Percentiles rank a stretch among this genome's conserved stretches.
phyloP scores from a whole-genome alignment of 2,113 vertebrate genomes.

The Cervus canadensis region DNA sequence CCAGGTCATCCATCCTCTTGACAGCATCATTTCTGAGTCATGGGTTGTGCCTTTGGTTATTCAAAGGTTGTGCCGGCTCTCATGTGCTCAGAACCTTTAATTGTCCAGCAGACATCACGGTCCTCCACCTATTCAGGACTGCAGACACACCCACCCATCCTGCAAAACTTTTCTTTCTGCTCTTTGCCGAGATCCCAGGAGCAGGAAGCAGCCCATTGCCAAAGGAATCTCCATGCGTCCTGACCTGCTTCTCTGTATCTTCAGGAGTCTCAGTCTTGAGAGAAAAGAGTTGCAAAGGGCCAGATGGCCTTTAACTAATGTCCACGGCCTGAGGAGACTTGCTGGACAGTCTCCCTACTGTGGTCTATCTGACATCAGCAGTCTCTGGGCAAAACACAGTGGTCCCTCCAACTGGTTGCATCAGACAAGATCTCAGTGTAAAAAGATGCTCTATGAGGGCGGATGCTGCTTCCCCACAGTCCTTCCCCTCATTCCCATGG shows the following conservation, averaged over 20 bases:
- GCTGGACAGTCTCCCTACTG: neutral
- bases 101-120: rapidly evolving
- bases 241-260: neutral
- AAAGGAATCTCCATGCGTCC: neutral
- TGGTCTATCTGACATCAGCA: neutral
- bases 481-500: neutral
- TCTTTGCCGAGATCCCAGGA: neutral
- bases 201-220: neutral
- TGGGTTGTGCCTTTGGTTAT: rapidly evolving
- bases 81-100: neutral
- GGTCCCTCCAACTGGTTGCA: neutral
- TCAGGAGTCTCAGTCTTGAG: neutral
- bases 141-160: rapidly evolving
- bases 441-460: neutral
- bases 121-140: neutral
- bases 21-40: neutral
- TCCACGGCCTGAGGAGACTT: neutral
- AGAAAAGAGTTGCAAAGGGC: neutral
- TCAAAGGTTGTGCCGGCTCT: neutral
- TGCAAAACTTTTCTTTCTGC: neutral
- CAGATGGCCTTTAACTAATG: neutral
- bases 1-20: neutral
- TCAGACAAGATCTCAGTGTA: too few relatives aligned
- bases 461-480: neutral
- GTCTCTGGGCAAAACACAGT: neutral